Conservation (phyloP, 2,888 invertebrate species). For the Coelopa pilipes region DNA sequence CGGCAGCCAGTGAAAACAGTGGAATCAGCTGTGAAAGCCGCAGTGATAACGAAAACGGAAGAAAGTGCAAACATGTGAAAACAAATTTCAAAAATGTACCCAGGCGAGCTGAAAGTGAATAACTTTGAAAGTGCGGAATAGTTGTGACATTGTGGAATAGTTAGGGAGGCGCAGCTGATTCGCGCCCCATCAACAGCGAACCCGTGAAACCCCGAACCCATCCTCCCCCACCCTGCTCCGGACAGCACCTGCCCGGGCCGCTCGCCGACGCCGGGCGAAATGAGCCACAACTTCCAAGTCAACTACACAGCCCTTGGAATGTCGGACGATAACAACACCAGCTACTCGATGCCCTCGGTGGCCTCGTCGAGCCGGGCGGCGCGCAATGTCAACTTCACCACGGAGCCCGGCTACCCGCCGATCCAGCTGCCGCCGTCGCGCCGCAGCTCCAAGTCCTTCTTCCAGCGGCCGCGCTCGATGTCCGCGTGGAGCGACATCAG, state of each 20-base stretch:
- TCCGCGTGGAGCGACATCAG: slow-evolving; percentile 91
- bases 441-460: slow-evolving; percentile 64
- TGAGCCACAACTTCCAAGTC: slow-evolving; percentile 66
- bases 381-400: slow-evolving; percentile 66
- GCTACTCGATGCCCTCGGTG: slow-evolving; percentile 63
- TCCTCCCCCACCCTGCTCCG: background rate
- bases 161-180: no score
- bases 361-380: slow-evolving; percentile 56
- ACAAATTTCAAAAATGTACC: no score
- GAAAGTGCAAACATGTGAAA: background rate
- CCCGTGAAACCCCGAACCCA: background rate
- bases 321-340: slow-evolving; percentile 66
- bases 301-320: slow-evolving; percentile 67
- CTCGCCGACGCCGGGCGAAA: slow-evolving; percentile 45
- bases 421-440: slow-evolving; percentile 57
- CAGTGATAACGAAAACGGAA: background rate
- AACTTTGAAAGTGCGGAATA: no score
- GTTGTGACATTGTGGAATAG: no score
- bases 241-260: background rate
- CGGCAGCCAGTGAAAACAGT: no score
- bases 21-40: no score
- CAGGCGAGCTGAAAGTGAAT: no score
- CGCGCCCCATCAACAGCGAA: background rate
- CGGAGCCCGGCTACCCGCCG: slow-evolving; percentile 58
- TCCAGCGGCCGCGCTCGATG: slow-evolving; percentile 78